Percentiles rank a stretch among this genome's conserved stretches.
phyloP scores from a whole-genome alignment of 2,797 vertebrate genomes.

The Enteromius viviparus region DNA sequence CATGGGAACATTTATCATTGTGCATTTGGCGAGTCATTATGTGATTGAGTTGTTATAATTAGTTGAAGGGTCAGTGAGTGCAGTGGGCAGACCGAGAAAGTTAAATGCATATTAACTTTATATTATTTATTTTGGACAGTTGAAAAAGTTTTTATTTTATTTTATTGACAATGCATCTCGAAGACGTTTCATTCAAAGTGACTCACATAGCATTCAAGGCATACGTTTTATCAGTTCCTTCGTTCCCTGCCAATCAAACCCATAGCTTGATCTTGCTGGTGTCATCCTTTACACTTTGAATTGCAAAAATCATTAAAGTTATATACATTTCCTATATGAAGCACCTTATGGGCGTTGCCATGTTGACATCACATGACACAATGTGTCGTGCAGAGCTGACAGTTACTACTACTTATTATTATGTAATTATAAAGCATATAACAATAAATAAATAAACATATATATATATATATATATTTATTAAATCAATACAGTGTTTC shows the following conservation, averaged over 20 bases:
- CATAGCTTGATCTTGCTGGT: not conserved
- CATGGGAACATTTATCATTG: slow-evolving; percentile 15
- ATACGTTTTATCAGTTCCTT: not conserved
- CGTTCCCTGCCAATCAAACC: not conserved
- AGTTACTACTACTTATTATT: slow-evolving; percentile 4
- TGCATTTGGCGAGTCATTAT: not conserved
- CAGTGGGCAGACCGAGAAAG: not conserved
- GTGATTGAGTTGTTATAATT: not conserved
- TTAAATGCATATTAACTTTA: not conserved
- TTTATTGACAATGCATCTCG: not conserved
- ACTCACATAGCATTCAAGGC: not conserved
- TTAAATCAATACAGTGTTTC: not conserved
- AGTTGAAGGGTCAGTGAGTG: slow-evolving; percentile 1
- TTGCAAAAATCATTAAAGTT: not conserved
- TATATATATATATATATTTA: too few relatives aligned
- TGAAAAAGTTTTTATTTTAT: not conserved
- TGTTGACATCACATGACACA: not conserved
- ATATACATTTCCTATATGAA: not conserved
- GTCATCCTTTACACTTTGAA: not conserved
- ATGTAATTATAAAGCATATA: not conserved
- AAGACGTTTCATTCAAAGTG: not conserved
- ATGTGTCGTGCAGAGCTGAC: not conserved
- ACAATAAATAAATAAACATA: not conserved
- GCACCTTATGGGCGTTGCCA: not conserved
- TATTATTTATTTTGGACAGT: not conserved